A percentile compares a stretch with the other conserved stretches of the same genome.
Evolutionary conservation across 2,797 vertebrate species (phyloP).

Genomic region (Sebastes glaucus): DNA sequence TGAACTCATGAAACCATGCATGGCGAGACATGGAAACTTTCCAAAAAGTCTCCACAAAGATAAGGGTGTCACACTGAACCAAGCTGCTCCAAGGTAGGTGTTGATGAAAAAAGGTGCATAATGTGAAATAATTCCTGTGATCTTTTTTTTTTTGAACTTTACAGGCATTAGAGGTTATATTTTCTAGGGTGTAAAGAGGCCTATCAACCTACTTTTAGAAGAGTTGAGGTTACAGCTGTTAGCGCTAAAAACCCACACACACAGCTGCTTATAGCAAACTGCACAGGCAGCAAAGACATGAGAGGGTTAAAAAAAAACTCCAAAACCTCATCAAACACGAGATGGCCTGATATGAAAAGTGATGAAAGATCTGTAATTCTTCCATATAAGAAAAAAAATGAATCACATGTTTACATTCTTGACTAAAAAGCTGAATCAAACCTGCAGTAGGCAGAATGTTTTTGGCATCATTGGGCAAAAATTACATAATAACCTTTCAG

Average conservation of each 20-base stretch:
- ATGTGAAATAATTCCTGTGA: slow-evolving; percentile 1
- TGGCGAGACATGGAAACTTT: slow-evolving; percentile 58
- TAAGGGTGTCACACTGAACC: slow-evolving; percentile 48
- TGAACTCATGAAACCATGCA: slow-evolving; percentile 70
- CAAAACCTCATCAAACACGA: slow-evolving; percentile 28
- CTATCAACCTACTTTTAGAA: slow-evolving; percentile 50
- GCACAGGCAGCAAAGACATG: slow-evolving; percentile 22
- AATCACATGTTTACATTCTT: slow-evolving; percentile 42
- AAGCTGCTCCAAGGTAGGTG: slow-evolving; percentile 28
- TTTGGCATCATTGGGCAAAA: no score
- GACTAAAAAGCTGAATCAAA: slow-evolving; percentile 14
- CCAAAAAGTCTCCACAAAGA: slow-evolving; percentile 56
- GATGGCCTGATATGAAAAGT: slow-evolving; percentile 48
- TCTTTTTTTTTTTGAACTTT: slow-evolving; percentile 12
- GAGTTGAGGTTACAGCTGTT: slow-evolving; percentile 68
- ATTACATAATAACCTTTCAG: no score
- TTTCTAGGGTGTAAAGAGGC: slow-evolving; percentile 41
- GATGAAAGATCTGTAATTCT: slow-evolving; percentile 53
- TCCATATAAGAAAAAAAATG: neutral
- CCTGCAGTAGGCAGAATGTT: no score
- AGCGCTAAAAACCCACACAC: slow-evolving; percentile 40
- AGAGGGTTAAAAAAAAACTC: slow-evolving; percentile 4
- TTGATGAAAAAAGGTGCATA: slow-evolving; percentile 26
- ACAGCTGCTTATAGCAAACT: slow-evolving; percentile 55
- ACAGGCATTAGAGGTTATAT: slow-evolving; percentile 21